Evolutionary conservation across 2,888 invertebrate genomes (phyloP).

Genomic region (Cosmopolites sordidus): DNA sequence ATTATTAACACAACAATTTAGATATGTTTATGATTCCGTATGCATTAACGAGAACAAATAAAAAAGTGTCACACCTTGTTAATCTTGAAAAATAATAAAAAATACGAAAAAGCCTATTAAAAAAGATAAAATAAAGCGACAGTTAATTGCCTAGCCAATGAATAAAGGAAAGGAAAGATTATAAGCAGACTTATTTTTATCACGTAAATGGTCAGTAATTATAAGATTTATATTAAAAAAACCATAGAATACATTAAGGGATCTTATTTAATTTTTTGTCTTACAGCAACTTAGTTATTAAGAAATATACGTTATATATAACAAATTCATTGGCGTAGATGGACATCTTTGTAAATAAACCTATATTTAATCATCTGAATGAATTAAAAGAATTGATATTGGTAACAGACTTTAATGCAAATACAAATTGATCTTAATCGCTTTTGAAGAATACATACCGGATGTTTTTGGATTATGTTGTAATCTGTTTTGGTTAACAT

Average conservation of each 20-base stretch:
- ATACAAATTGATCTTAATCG: not conserved
- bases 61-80: slow-evolving; percentile 12
- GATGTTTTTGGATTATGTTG: slow-evolving; percentile 1
- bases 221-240: slow-evolving; percentile 16
- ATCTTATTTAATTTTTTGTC: slow-evolving; percentile 14
- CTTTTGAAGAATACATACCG: not conserved
- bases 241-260: slow-evolving; percentile 9
- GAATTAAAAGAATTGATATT: not conserved
- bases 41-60: slow-evolving; percentile 1
- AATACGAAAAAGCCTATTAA: slow-evolving; percentile 8
- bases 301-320: slow-evolving; percentile 12
- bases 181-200: slow-evolving; percentile 16
- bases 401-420: not conserved
- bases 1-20: not conserved
- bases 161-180: slow-evolving; percentile 16
- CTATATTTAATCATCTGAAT: not conserved
- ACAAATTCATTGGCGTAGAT: slow-evolving; percentile 9
- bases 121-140: slow-evolving; percentile 7
- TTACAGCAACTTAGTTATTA: slow-evolving; percentile 10
- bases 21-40: not conserved
- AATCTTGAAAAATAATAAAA: slow-evolving; percentile 4
- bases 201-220: slow-evolving; percentile 16
- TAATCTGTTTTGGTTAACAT: not conserved
- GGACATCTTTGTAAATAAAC: not conserved
- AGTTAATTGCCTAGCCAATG: slow-evolving; percentile 15